Conservation (phyloP, 2,797 vertebrate species). For the Pipistrellus pipistrellus region DNA sequence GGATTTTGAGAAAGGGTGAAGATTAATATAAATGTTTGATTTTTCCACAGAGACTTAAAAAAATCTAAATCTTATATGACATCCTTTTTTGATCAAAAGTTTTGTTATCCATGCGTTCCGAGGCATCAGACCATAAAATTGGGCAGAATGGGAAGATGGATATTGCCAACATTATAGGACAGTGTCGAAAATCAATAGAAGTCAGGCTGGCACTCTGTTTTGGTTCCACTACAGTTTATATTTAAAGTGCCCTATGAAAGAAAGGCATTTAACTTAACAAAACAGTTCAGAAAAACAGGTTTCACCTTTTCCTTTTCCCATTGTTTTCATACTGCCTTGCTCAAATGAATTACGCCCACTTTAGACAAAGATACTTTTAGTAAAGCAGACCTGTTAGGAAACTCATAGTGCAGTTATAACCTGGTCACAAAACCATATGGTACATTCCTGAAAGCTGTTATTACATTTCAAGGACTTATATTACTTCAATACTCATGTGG, state of each 20-base stretch:
- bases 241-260: constrained; percentile 33
- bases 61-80: constrained; percentile 41
- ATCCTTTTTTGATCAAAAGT: not conserved
- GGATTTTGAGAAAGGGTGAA: constrained; percentile 47
- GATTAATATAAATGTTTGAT: constrained; percentile 9
- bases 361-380: constrained; percentile 73
- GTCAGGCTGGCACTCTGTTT: not conserved
- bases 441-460: constrained; percentile 72
- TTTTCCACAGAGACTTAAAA: constrained; percentile 11
- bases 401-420: constrained; percentile 73
- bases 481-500: constrained; percentile 70
- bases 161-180: constrained; percentile 27
- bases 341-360: constrained; percentile 76
- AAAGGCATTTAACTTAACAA: constrained; percentile 69
- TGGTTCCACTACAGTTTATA: constrained; percentile 14
- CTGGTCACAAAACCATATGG: constrained; percentile 79
- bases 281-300: constrained; percentile 62
- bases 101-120: constrained; percentile 21
- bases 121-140: constrained; percentile 3
- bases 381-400: constrained; percentile 74
- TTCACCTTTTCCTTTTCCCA: constrained; percentile 66
- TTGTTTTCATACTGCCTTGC: constrained; percentile 58
- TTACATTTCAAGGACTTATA: constrained; percentile 73
- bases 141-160: constrained; percentile 21
- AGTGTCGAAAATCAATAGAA: constrained; percentile 59